phyloP scores from a whole-genome alignment of 2,797 vertebrate genomes.

The Tragelaphus eurycerus region DNA sequence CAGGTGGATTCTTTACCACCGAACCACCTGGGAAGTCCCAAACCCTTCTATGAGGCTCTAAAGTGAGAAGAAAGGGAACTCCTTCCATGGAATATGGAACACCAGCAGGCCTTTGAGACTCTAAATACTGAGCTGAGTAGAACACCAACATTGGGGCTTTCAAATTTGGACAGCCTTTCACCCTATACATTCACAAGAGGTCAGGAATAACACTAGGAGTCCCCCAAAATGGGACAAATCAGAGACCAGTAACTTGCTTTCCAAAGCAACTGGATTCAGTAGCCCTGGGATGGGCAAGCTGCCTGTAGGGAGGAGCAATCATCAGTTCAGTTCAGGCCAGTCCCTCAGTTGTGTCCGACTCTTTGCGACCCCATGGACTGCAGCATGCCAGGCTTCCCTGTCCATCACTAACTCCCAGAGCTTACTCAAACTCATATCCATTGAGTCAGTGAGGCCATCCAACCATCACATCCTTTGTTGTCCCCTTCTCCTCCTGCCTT shows the following conservation, averaged over 20 bases:
- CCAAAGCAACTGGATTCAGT: not conserved
- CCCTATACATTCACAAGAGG: not conserved
- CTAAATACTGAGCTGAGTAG: not conserved
- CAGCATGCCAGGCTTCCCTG: too few species aligned
- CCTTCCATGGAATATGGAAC: not conserved
- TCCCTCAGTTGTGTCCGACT: not conserved
- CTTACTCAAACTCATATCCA: too few species aligned
- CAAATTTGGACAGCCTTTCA: not conserved
- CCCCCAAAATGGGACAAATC: not conserved
- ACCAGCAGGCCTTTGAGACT: not conserved
- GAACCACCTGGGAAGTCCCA: not conserved
- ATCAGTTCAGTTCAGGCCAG: not conserved
- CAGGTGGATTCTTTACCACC: not conserved
- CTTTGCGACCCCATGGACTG: too few species aligned
- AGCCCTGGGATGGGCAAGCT: not conserved
- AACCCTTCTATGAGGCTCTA: not conserved
- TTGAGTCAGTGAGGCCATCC: fast-evolving
- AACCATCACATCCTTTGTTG: too few species aligned
- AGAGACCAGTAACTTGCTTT: not conserved
- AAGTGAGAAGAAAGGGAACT: not conserved
- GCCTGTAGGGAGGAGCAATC: not conserved
- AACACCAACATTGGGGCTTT: not conserved
- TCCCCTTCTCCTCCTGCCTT: too few species aligned
- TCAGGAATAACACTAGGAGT: not conserved
- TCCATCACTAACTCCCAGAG: too few species aligned